These are phyloP conservation scores for Micrasema minimum DNA, from an alignment of 1,140 invertebrate genomes.

Conservation along the genomic window DNA sequence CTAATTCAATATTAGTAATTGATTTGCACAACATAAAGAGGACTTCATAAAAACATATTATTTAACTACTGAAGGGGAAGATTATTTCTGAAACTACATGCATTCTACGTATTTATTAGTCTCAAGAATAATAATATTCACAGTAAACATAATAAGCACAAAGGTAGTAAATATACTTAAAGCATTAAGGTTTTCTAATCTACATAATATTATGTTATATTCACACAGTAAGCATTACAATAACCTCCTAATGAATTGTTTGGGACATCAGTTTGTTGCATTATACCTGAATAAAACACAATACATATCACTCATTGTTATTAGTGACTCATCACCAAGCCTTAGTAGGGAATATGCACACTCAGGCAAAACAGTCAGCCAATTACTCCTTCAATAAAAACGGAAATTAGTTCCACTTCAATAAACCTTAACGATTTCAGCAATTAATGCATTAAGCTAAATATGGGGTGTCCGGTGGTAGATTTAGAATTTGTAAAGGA, in stretches of 20 bases:
- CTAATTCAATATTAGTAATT: too few species aligned
- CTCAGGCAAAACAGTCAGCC: slow-evolving; percentile 45
- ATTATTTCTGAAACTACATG: slow-evolving; percentile 15
- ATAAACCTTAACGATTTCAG: neutral
- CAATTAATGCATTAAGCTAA: slow-evolving; percentile 18
- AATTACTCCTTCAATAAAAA: neutral
- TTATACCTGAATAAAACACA: neutral
- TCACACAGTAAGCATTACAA: slow-evolving; percentile 26
- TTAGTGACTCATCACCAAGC: slow-evolving; percentile 33
- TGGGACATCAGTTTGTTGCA: slow-evolving; percentile 42
- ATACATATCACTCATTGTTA: slow-evolving; percentile 14
- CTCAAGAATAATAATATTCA: slow-evolving; percentile 19
- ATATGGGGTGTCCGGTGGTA: too few species aligned
- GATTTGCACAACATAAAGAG: too few species aligned
- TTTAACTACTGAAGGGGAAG: neutral
- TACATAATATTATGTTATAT: slow-evolving; percentile 7
- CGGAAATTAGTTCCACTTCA: neutral
- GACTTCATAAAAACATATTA: neutral
- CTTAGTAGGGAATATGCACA: slow-evolving; percentile 36
- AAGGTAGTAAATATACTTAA: neutral
- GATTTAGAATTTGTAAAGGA: too few species aligned
- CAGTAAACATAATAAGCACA: slow-evolving; percentile 28
- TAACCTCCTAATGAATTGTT: slow-evolving; percentile 39
- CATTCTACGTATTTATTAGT: slow-evolving; percentile 15
- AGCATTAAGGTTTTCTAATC: slow-evolving; percentile 12